A percentile compares a stretch with the other conserved stretches of the same genome.
Evolutionary conservation across 2,797 vertebrate species (phyloP).

Genomic region (Nothura maculosa): DNA sequence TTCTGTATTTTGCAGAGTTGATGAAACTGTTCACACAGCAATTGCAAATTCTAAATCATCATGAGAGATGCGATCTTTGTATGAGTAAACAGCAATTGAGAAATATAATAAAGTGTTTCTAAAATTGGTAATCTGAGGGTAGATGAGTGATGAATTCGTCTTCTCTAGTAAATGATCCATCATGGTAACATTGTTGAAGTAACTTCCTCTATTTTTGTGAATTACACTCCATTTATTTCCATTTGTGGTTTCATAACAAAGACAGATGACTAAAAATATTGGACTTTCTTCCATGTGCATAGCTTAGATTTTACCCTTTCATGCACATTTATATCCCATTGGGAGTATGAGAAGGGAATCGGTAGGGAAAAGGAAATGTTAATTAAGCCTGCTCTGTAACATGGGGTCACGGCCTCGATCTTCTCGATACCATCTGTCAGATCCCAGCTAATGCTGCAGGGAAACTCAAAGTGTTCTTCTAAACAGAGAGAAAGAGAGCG

Average conservation of each 20-base stretch:
- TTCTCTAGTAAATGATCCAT: background rate
- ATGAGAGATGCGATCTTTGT: background rate
- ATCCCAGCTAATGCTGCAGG: background rate
- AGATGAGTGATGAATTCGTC: background rate
- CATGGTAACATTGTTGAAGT: background rate
- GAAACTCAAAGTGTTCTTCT: background rate
- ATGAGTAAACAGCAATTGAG: background rate
- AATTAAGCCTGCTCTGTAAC: slow-evolving; percentile 22
- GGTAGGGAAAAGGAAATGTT: slow-evolving; percentile 11
- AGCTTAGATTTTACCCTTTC: background rate
- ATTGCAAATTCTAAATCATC: background rate
- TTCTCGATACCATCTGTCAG: slow-evolving; percentile 19
- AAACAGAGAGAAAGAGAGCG: background rate
- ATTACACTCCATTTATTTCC: background rate
- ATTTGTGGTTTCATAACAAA: slow-evolving; percentile 18
- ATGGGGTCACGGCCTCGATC: background rate
- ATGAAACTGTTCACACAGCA: background rate
- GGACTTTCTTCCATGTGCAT: background rate
- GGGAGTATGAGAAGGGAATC: background rate
- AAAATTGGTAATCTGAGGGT: background rate
- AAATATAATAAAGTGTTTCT: background rate
- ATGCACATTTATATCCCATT: rapidly evolving
- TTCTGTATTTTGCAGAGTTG: background rate
- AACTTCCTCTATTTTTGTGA: background rate
- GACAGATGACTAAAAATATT: slow-evolving; percentile 13